Evolutionary conservation across 1,140 invertebrate species (phyloP).

Genomic region (Leptonema lineaticorne): DNA sequence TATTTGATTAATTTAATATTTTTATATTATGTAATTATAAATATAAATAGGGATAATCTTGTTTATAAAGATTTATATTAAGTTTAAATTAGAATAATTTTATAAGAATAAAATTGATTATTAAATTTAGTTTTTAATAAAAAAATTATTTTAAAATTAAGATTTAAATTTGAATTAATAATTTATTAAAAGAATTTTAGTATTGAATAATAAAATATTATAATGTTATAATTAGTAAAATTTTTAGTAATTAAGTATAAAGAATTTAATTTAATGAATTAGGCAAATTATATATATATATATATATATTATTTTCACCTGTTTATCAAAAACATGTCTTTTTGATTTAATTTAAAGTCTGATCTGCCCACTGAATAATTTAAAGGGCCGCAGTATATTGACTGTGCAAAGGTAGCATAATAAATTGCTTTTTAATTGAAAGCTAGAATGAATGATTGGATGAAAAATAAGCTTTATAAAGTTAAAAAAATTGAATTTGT

Average conservation of each 20-base stretch:
- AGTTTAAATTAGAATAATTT: constrained; percentile 43
- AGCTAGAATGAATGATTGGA: constrained; percentile 66
- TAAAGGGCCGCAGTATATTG: constrained; percentile 64
- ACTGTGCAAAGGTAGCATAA: constrained; percentile 73
- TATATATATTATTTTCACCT: constrained; percentile 52
- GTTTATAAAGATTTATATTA: constrained; percentile 50
- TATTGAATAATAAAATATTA: constrained; percentile 45
- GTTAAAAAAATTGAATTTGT: constrained; percentile 55
- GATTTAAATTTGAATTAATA: constrained; percentile 41
- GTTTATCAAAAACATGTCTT: constrained; percentile 77
- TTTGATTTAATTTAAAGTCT: constrained; percentile 61
- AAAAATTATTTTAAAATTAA: constrained; percentile 49
- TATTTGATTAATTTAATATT: constrained; percentile 48
- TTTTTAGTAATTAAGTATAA: constrained; percentile 45
- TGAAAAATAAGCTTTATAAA: constrained; percentile 49
- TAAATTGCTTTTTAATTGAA: constrained; percentile 68
- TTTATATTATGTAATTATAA: constrained; percentile 47
- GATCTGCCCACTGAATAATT: constrained; percentile 64
- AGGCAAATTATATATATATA: constrained; percentile 59
- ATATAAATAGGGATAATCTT: constrained; percentile 47
- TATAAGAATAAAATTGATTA: constrained; percentile 46
- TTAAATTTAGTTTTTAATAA: constrained; percentile 46
- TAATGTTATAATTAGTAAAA: constrained; percentile 60
- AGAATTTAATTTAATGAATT: constrained; percentile 60
- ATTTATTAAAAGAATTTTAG: constrained; percentile 1